Evolutionary conservation across 2,113 vertebrate genomes (phyloP).

Genomic region (Corythaixoides concolor): DNA sequence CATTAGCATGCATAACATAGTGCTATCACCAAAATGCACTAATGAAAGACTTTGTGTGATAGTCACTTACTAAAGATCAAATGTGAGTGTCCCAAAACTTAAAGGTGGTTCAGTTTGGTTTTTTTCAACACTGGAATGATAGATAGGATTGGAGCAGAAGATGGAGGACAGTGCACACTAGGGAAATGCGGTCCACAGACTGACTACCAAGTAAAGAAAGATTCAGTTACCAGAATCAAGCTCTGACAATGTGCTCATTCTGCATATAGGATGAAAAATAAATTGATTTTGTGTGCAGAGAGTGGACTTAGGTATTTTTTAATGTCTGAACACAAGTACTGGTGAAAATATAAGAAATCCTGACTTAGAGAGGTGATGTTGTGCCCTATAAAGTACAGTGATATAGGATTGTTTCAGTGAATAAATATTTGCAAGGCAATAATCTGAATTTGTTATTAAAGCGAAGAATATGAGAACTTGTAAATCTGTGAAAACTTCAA

Average conservation of each 20-base stretch:
- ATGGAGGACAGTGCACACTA: neutral
- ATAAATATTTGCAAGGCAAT: neutral
- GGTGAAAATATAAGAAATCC: neutral
- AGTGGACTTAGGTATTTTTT: neutral
- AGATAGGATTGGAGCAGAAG: neutral
- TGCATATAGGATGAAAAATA: neutral
- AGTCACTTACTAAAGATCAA: neutral
- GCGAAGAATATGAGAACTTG: neutral
- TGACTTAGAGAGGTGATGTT: neutral
- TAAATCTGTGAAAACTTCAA: neutral
- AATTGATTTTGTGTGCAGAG: neutral
- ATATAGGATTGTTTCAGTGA: neutral
- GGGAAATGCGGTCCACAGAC: neutral
- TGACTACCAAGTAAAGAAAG: neutral
- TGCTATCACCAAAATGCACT: neutral
- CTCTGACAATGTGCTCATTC: neutral
- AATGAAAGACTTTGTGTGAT: neutral
- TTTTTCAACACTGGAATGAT: neutral
- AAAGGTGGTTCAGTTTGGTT: neutral
- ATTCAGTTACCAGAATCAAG: neutral
- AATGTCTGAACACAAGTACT: neutral
- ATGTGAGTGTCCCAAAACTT: neutral
- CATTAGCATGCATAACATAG: neutral
- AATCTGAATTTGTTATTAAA: neutral
- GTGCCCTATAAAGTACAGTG: neutral